These are phyloP conservation scores for Tridacna gigas DNA, from an alignment of 2,888 invertebrate species.

Conservation along the genomic window DNA sequence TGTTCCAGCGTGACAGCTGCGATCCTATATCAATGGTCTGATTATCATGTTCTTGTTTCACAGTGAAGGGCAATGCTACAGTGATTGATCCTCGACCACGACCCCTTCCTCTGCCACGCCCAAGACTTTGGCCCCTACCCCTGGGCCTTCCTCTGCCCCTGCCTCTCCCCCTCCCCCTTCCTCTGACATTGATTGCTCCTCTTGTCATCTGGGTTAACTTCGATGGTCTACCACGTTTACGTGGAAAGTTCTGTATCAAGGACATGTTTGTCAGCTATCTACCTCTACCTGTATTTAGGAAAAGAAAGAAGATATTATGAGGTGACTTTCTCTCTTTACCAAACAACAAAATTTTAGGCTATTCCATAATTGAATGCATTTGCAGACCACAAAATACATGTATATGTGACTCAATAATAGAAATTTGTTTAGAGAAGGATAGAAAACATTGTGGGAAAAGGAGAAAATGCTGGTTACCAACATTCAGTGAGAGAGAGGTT, in stretches of 20 bases:
- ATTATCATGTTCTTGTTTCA: neutral
- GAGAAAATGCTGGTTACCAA: too few relatives aligned
- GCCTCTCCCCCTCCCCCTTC: constrained; percentile 8
- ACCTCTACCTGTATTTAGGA: neutral
- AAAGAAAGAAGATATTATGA: neutral
- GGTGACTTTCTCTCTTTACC: neutral
- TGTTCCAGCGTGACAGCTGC: constrained; percentile 45
- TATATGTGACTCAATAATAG: neutral
- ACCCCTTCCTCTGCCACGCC: neutral
- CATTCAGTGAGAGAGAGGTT: too few relatives aligned
- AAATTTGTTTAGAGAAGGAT: neutral
- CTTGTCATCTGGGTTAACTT: constrained; percentile 7
- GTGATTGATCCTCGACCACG: constrained; percentile 2
- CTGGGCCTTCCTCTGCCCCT: neutral
- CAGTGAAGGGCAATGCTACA: neutral
- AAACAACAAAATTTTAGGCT: neutral
- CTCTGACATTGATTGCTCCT: neutral
- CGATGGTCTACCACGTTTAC: constrained; percentile 18
- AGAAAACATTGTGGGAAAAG: neutral
- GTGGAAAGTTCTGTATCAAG: constrained; percentile 1
- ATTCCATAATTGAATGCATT: neutral
- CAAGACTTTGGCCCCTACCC: neutral
- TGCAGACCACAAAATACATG: neutral
- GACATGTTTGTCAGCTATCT: constrained; percentile 10
- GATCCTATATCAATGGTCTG: constrained; percentile 30